Percentiles rank a stretch among this genome's conserved stretches.
phyloP scores from a whole-genome alignment of 2,797 vertebrate genomes.

The Chelon labrosus region DNA sequence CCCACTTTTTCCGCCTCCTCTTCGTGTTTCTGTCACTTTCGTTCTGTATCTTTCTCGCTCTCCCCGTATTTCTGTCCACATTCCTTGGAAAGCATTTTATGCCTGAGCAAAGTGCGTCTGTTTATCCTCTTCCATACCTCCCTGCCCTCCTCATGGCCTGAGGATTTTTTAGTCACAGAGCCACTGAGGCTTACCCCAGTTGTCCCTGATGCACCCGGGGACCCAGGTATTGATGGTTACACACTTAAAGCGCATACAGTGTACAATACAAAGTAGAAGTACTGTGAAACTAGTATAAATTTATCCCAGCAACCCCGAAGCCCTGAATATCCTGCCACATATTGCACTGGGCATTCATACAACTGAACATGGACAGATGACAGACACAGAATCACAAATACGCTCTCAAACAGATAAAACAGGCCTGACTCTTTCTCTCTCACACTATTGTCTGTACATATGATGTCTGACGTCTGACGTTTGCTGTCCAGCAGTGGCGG shows the following conservation, averaged over 20 bases:
- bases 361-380: constrained; percentile 20
- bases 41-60: constrained; percentile 51
- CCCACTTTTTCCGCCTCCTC: constrained; percentile 53
- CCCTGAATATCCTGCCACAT: constrained; percentile 1
- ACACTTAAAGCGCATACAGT: neutral
- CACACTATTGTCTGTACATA: constrained; percentile 45
- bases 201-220: constrained; percentile 30
- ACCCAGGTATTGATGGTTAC: constrained; percentile 19
- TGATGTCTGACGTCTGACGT: constrained; percentile 74
- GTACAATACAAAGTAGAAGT: neutral
- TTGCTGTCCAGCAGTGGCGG: constrained; percentile 59
- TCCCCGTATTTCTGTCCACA: constrained; percentile 32
- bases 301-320: neutral
- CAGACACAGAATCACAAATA: constrained; percentile 8
- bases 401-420: constrained; percentile 6
- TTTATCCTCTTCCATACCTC: constrained; percentile 54
- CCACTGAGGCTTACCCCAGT: constrained; percentile 19
- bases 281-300: neutral
- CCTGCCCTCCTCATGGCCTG: constrained; percentile 41
- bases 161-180: constrained; percentile 24
- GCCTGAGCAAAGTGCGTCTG: constrained; percentile 64
- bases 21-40: constrained; percentile 58
- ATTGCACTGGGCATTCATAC: neutral
- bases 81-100: constrained; percentile 69
- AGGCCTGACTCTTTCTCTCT: constrained; percentile 12